phyloP scores from a whole-genome alignment of 2,797 vertebrate species.

The Neosalanx taihuensis region DNA sequence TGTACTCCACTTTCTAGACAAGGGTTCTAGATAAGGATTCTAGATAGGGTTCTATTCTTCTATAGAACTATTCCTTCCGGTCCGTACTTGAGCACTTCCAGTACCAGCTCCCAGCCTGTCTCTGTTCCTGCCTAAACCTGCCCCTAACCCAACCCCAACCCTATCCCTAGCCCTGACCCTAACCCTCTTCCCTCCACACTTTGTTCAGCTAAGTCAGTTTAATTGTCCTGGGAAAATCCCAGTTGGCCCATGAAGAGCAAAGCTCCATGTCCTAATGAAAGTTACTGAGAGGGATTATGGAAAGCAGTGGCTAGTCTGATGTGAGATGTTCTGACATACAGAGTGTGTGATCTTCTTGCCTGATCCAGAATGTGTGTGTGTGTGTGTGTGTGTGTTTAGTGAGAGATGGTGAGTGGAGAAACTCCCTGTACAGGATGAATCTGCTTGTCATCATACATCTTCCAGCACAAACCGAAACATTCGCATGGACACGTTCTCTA shows the following conservation, averaged over 20 bases:
- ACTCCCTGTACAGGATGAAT: slow-evolving; percentile 57
- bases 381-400: slow-evolving; percentile 14
- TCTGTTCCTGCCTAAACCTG: slow-evolving; percentile 58
- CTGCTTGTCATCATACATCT: slow-evolving; percentile 52
- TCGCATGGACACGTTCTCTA: slow-evolving; percentile 7
- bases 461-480: slow-evolving; percentile 14
- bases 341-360: slow-evolving; percentile 68
- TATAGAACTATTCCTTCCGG: slow-evolving; percentile 2
- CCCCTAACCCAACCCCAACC: background rate
- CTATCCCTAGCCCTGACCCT: slow-evolving; percentile 26
- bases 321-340: slow-evolving; percentile 69
- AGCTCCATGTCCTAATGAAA: slow-evolving; percentile 89
- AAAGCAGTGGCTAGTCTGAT: slow-evolving; percentile 79
- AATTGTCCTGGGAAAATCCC: slow-evolving; percentile 97
- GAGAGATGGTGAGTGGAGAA: slow-evolving; percentile 44
- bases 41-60: too few species aligned
- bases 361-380: slow-evolving; percentile 42
- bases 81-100: background rate
- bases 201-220: slow-evolving; percentile 87
- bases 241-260: slow-evolving; percentile 76
- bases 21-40: slow-evolving; percentile 12
- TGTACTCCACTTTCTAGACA: background rate
- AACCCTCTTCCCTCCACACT: slow-evolving; percentile 62
- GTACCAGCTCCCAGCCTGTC: slow-evolving; percentile 6
- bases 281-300: slow-evolving; percentile 86